A percentile compares a stretch with the other conserved stretches of the same genome.
Conservation (phyloP, 2,888 invertebrate genomes). For the Drosophila villosipedis region DNA sequence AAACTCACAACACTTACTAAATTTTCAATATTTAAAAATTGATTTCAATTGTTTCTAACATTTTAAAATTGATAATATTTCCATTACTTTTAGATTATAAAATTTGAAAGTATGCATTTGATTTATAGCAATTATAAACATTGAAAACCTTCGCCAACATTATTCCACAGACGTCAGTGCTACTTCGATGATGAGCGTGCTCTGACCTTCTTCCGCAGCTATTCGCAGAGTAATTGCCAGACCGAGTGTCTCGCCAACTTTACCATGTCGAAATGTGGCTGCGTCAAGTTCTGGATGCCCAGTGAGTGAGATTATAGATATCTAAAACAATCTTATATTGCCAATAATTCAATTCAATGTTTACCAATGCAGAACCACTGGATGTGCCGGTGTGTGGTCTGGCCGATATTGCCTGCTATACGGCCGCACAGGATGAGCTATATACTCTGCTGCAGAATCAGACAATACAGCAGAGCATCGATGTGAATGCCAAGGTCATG, state of each 20-base stretch:
- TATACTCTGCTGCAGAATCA: slow-evolving; percentile 75
- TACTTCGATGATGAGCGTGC: slow-evolving; percentile 89
- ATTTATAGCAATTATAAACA: not conserved
- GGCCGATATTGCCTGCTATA: slow-evolving; percentile 82
- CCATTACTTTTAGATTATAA: not conserved
- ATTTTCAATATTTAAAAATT: not conserved
- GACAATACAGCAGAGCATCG: slow-evolving; percentile 69
- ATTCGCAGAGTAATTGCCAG: slow-evolving; percentile 91
- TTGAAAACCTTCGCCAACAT: not conserved
- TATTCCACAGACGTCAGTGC: slow-evolving; percentile 87
- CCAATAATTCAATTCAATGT: not conserved
- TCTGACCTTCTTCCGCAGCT: slow-evolving; percentile 88
- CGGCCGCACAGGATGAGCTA: slow-evolving; percentile 80
- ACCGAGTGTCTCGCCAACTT: slow-evolving; percentile 90
- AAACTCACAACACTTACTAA: no score
- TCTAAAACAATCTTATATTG: no score
- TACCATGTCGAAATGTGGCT: slow-evolving; percentile 88
- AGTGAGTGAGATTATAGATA: slow-evolving; percentile 60
- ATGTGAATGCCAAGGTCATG: slow-evolving; percentile 65
- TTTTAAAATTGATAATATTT: not conserved
- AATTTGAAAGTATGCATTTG: not conserved
- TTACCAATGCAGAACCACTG: slow-evolving; percentile 69
- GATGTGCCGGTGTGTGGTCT: slow-evolving; percentile 83
- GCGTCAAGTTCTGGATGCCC: slow-evolving; percentile 91
- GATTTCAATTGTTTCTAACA: not conserved